Base-by-base conservation (phyloP, 2,797 vertebrate species). In the Mormyrus proboscirostris region DNA sequence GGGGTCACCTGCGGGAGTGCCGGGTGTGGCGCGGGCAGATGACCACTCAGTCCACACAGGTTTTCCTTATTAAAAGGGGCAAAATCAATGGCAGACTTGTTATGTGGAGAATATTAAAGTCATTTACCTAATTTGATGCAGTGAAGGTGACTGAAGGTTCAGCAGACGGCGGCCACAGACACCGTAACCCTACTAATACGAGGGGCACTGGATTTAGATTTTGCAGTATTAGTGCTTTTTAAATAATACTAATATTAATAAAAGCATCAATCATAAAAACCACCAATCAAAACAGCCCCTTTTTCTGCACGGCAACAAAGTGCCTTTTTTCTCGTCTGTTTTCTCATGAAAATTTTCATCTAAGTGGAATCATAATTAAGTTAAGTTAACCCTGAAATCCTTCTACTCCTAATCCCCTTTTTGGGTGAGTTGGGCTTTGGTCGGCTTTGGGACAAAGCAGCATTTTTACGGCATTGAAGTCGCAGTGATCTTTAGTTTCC, bases 31-130 rank as follows among this genome's bases (percentile, higher is more conserved):
- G 5, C 3, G 57, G 57, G 57, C 55, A 19, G 3, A 25, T 22
- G 16, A 53, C 47, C 22, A 8, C 14, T 8, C 44, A n/a, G n/a
- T n/a, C 38, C 65, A 69, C n/a, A 38, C 88, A 79, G 51, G 84
- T 84, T 79, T 62, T 82, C 91, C 50, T 91, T 89, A 92, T 93
- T 90, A 89, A 79, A 85, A 90, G 84, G 16, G 85, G 55, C 88
- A 73, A 88, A 91, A 92, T 93, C 50, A 89, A 91, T 92, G 90
- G 89, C 44, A 86, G 90, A 73, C 49, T 90, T 90, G 90, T 93
- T 92, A 92, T 86, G 83, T 44, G 49, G 90, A 69, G 22, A 29
- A 90, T 83, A 65, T 91, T 91, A 59, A 76, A 69, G 90, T 88
- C 65, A 90, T 92, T 83, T 47, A 90, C 89, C 14, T 90, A 85